Evolutionary conservation across 2,888 invertebrate genomes (phyloP), one percentile per base, ranked within the genome.

Genomic region (Oxycera nigricornis): DNA sequence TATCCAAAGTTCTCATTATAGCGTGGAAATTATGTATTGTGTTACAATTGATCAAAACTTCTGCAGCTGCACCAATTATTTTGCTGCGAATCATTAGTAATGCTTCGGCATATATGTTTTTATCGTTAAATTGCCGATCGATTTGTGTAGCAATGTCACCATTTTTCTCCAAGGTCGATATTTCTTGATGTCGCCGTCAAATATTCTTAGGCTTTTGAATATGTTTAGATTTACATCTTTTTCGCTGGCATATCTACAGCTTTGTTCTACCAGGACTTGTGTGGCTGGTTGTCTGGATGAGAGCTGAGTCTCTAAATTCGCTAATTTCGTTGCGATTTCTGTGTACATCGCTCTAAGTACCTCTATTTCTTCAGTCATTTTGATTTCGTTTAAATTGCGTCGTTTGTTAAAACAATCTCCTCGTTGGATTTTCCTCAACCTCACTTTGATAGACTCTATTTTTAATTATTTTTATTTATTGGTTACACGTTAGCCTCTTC

Each of bases 1-100:
- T 20, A 39, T 39, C 41, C 24, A 65, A 22, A 2, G 30, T 20
- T 24, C 7, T 20, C 2, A 65, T 39, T 9, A 65, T 65, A 11
- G 35, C 24, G 22, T 65, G n/a, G 24, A 65, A 65, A 24, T 65
- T 65, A 24, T 35, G 35, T 39, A n/a, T 39, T 11, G 65, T 65
- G 20, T 61, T 61, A 31, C 35, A 35, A 31, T 31, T 61, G 2
- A 61, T 1, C 14, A 61, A 20, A n/a, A 61, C 31, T 61, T 61
- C 35, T 2, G 61, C 26, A 17, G 61, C 35, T 17, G 28, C 11
- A 31, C 35, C 61, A n/a, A 61, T 17, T 35, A 61, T 20, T 61
- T 61, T 30, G 2, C n/a, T 35, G 9, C 61, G 31, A 3, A 61
- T 31, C 20, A 61, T 31, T 17, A 28, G 3, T 31, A 61, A 31